phyloP scores from a whole-genome alignment of 2,797 vertebrate genomes.

The Rhynchotus rufescens region DNA sequence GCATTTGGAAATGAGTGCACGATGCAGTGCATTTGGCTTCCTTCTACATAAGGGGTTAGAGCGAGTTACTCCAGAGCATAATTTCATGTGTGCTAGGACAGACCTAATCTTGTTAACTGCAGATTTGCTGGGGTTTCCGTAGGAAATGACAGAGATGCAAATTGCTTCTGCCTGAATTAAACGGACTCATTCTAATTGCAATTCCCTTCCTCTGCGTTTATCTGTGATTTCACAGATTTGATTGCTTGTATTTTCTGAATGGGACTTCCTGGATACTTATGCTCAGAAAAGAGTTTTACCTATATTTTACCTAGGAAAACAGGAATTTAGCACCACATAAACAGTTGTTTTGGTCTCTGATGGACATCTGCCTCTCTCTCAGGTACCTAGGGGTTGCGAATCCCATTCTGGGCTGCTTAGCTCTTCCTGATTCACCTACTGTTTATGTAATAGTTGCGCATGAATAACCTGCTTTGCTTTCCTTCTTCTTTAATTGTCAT shows the following conservation, averaged over 20 bases:
- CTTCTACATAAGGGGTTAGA: background rate
- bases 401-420: too few relatives aligned
- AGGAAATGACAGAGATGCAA: background rate
- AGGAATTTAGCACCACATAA: background rate
- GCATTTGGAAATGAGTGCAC: background rate
- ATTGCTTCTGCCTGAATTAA: background rate
- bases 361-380: rapidly evolving
- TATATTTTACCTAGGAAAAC: background rate
- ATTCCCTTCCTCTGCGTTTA: background rate
- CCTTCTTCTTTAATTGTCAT: background rate
- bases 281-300: background rate
- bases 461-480: background rate
- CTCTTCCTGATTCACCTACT: background rate
- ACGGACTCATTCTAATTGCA: background rate
- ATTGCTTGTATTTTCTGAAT: background rate
- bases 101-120: background rate
- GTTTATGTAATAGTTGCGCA: background rate
- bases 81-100: background rate
- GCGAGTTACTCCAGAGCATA: background rate
- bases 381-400: too few relatives aligned
- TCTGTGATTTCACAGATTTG: background rate
- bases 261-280: background rate
- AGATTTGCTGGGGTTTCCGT: background rate
- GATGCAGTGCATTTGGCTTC: background rate
- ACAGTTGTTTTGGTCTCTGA: background rate